phyloP scores from a whole-genome alignment of 2,113 vertebrate genomes.

The Ailuropoda melanoleuca region DNA sequence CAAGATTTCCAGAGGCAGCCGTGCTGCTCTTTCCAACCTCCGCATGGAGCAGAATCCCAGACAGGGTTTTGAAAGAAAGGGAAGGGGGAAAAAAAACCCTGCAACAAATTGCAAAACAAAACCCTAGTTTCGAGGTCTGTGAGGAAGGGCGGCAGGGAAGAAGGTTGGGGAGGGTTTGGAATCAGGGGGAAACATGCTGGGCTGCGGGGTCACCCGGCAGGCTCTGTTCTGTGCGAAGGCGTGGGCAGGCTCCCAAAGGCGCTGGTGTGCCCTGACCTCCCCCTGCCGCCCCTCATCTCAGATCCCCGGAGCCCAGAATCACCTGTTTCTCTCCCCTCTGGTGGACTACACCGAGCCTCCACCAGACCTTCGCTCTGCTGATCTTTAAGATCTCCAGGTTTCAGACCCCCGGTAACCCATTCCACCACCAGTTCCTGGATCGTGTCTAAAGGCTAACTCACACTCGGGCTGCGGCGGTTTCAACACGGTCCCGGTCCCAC shows the following conservation, averaged over 20 bases:
- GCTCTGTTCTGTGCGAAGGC: fast-evolving
- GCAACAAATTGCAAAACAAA: constrained; percentile 50
- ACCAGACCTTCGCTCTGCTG: not conserved
- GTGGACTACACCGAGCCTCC: not conserved
- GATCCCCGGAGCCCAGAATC: not conserved
- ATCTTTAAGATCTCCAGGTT: not conserved
- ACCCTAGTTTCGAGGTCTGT: not conserved
- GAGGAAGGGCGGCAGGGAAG: not conserved
- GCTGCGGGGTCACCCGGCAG: not conserved
- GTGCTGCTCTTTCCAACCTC: constrained; percentile 14
- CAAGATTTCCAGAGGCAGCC: constrained; percentile 49
- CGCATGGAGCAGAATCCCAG: not conserved
- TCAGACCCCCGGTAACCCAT: not conserved
- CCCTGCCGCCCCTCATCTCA: fast-evolving
- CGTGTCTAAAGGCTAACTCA: not conserved
- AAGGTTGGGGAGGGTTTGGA: no score
- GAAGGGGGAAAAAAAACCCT: not conserved
- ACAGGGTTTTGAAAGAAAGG: not conserved
- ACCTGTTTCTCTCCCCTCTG: not conserved
- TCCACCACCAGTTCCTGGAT: not conserved
- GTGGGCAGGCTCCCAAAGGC: not conserved
- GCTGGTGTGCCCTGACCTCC: fast-evolving
- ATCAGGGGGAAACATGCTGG: fast-evolving
- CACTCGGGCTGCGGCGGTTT: not conserved
- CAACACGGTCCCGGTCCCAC: not conserved